Evolutionary conservation across 2,888 invertebrate genomes (phyloP).

Genomic region (Hemicrepidius hirtus): DNA sequence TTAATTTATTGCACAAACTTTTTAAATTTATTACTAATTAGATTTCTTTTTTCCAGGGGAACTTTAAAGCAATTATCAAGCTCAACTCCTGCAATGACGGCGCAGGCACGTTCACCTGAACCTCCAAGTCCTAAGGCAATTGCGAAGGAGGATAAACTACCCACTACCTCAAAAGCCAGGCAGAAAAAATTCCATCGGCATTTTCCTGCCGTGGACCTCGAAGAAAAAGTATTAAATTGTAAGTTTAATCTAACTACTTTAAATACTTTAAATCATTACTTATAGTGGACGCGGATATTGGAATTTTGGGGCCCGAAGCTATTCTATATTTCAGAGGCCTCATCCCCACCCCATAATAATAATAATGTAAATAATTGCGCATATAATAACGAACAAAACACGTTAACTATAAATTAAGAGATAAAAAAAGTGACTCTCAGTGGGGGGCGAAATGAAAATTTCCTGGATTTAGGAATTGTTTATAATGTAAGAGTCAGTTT

Average conservation of each 20-base stretch:
- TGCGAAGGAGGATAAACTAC: constrained; percentile 68
- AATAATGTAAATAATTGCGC: too few relatives aligned
- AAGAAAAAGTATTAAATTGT: constrained; percentile 92
- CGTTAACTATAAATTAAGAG: too few relatives aligned
- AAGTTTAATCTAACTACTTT: constrained; percentile 69
- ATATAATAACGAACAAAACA: too few relatives aligned
- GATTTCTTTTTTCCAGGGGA: constrained; percentile 71
- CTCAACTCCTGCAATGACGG: constrained; percentile 74
- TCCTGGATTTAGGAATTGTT: too few relatives aligned
- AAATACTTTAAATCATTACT: too few relatives aligned
- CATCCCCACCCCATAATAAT: too few relatives aligned
- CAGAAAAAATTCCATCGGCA: constrained; percentile 94
- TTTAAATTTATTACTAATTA: constrained; percentile 23
- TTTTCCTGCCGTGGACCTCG: constrained; percentile 88
- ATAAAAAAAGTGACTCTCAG: too few relatives aligned
- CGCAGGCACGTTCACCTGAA: constrained; percentile 62
- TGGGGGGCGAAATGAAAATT: too few relatives aligned
- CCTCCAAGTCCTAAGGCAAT: constrained; percentile 56
- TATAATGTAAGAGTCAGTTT: too few relatives aligned
- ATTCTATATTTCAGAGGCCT: too few relatives aligned
- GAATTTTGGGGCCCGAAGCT: too few relatives aligned
- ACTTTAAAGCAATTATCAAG: constrained; percentile 77
- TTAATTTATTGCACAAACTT: constrained; percentile 62
- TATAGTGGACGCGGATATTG: too few relatives aligned
- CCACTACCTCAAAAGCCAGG: constrained; percentile 81